phyloP scores from a whole-genome alignment of 2,888 invertebrate species.

The Neoitamus cyanurus region DNA sequence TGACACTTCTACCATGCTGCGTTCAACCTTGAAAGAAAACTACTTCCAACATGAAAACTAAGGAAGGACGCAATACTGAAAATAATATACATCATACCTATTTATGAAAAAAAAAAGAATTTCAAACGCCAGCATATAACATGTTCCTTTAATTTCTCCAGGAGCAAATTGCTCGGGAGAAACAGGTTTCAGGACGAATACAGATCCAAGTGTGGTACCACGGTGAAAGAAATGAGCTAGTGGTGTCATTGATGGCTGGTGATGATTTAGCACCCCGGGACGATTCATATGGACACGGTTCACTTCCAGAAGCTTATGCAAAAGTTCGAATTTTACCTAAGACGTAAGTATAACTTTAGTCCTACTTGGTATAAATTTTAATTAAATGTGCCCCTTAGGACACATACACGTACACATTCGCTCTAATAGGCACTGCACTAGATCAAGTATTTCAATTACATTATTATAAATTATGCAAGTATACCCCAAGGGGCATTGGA shows the following conservation, averaged over 20 bases:
- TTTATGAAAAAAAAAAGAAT: not conserved
- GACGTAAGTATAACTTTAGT: slow-evolving; percentile 71
- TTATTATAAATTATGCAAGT: not conserved
- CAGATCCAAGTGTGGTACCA: slow-evolving; percentile 93
- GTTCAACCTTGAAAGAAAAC: not conserved
- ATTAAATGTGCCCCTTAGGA: not conserved
- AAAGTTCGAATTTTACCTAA: slow-evolving; percentile 83
- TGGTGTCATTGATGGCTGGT: slow-evolving; percentile 86
- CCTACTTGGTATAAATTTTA: not conserved
- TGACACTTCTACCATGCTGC: not conserved
- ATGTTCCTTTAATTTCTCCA: slow-evolving; percentile 57
- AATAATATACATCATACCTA: too few species aligned
- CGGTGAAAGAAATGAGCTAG: slow-evolving; percentile 82
- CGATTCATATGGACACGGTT: slow-evolving; percentile 80
- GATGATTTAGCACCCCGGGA: slow-evolving; percentile 85
- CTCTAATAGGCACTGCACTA: not conserved
- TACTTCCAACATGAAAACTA: too few species aligned
- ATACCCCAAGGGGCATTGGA: not conserved
- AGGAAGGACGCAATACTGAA: too few species aligned
- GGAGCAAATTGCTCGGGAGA: slow-evolving; percentile 81
- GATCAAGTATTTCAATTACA: not conserved
- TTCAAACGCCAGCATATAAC: not conserved
- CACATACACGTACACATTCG: not conserved
- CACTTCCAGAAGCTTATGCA: slow-evolving; percentile 85
- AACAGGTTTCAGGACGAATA: slow-evolving; percentile 81